Conservation (phyloP, 1,140 invertebrate genomes). For the Tigriopus japonicus region DNA sequence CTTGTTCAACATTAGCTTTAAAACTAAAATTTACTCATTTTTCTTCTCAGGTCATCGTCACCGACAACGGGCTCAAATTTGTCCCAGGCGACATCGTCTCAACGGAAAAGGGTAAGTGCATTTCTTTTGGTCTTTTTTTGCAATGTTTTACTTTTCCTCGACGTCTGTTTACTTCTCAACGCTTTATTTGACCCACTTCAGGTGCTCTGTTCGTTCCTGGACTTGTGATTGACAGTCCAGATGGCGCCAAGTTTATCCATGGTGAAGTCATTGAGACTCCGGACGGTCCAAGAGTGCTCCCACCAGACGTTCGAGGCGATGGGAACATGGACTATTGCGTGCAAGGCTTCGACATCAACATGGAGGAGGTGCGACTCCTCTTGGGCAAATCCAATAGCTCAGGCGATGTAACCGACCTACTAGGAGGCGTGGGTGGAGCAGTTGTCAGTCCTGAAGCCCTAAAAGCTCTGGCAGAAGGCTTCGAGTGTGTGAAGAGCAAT, state of each 20-base stretch:
- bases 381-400: conserved; percentile 29
- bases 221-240: conserved; percentile 43
- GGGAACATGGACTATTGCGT: conserved; percentile 43
- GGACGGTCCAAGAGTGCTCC: conserved; percentile 46
- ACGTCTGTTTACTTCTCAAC: too few relatives aligned
- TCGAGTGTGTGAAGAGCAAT: conserved; percentile 35
- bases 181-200: too few relatives aligned
- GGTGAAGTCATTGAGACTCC: conserved; percentile 49
- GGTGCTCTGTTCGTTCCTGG: conserved; percentile 47
- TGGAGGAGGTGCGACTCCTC: conserved; percentile 42
- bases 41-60: conserved; percentile 18
- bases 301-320: conserved; percentile 43
- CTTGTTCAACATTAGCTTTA: too few relatives aligned
- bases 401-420: conserved; percentile 19
- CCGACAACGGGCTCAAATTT: conserved; percentile 41
- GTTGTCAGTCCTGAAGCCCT: conserved; percentile 45
- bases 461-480: conserved; percentile 42
- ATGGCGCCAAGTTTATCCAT: conserved; percentile 45
- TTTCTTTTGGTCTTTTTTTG: too few relatives aligned
- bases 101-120: conserved; percentile 27
- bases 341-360: conserved; percentile 48
- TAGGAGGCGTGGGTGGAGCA: conserved; percentile 34
- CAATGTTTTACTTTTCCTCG: too few relatives aligned
- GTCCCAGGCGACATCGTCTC: conserved; percentile 51
- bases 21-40: conserved; percentile 17